Percentiles rank a stretch among this genome's conserved stretches.
Evolutionary conservation across 2,113 vertebrate species (phyloP).

Genomic region (Albula goreensis): DNA sequence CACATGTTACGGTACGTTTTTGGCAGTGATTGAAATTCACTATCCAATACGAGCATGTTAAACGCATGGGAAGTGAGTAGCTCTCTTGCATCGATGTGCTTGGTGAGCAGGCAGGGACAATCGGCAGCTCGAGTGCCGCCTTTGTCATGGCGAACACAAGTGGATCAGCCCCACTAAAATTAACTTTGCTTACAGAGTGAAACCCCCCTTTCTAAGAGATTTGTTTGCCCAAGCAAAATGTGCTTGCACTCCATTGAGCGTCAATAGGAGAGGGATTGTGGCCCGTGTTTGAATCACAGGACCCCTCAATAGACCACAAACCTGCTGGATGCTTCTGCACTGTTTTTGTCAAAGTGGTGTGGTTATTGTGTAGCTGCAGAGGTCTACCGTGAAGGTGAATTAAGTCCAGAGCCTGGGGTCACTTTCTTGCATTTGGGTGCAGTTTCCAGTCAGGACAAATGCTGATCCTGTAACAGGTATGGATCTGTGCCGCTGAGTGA

Average conservation of each 20-base stretch:
- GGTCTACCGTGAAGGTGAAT: slow-evolving; percentile 26
- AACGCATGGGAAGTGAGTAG: not conserved
- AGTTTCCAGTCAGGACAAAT: slow-evolving; percentile 30
- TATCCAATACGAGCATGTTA: not conserved
- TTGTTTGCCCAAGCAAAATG: slow-evolving; percentile 75
- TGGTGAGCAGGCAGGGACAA: not conserved
- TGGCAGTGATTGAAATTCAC: not conserved
- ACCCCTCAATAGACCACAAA: slow-evolving; percentile 36
- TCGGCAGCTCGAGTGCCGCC: not conserved
- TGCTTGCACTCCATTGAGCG: slow-evolving; percentile 68
- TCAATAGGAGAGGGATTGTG: slow-evolving; percentile 68
- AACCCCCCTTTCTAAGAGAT: slow-evolving; percentile 71
- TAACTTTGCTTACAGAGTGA: slow-evolving; percentile 77
- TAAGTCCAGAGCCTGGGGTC: slow-evolving; percentile 10
- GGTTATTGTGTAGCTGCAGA: slow-evolving; percentile 22
- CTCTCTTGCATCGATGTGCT: not conserved
- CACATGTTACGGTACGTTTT: not conserved
- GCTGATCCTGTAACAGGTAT: slow-evolving; percentile 42
- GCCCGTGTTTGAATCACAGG: slow-evolving; percentile 64
- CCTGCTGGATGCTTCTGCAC: slow-evolving; percentile 51
- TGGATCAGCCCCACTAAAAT: slow-evolving; percentile 53
- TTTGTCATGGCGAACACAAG: slow-evolving; percentile 51
- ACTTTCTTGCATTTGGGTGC: slow-evolving; percentile 1
- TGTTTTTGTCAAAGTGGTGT: slow-evolving; percentile 20
- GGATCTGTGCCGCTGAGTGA: not conserved